A percentile compares a stretch with the other conserved stretches of the same genome.
phyloP scores from a whole-genome alignment of 2,888 invertebrate species.

The Torymus texanus region DNA sequence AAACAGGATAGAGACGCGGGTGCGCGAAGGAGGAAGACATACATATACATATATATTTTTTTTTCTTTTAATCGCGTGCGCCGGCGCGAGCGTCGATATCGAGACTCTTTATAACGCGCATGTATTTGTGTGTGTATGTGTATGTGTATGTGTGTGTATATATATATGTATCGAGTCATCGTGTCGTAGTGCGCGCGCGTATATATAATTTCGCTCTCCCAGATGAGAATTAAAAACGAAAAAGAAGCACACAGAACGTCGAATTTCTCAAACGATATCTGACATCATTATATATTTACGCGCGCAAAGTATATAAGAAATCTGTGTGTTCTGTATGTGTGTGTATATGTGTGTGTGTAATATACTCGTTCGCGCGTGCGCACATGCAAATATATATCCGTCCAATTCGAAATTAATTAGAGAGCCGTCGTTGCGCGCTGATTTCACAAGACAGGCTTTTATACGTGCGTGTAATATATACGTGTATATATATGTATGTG shows the following conservation, averaged over 20 bases:
- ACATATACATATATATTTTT: too few relatives aligned
- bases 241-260: conserved; percentile 12
- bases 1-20: not conserved
- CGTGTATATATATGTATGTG: not conserved
- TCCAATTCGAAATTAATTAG: conserved; percentile 42
- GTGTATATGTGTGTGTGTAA: not conserved
- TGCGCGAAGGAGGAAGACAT: too few relatives aligned
- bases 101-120: too few relatives aligned
- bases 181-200: conserved; percentile 34
- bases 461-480: not conserved
- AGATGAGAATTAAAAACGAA: too few relatives aligned
- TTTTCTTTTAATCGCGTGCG: too few relatives aligned
- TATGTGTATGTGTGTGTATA: too few relatives aligned
- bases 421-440: conserved; percentile 36
- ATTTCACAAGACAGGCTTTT: conserved; percentile 44
- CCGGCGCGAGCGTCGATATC: too few relatives aligned
- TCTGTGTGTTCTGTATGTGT: not conserved
- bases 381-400: conserved; percentile 26
- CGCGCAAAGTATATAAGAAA: not conserved
- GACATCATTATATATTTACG: conserved; percentile 32
- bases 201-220: conserved; percentile 28
- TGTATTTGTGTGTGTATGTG: too few relatives aligned
- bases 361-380: not conserved
- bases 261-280: conserved; percentile 40
- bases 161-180: not conserved